Evolutionary conservation across 2,797 vertebrate species (phyloP), one percentile per base, ranked within the genome.

Genomic region (Hemibagrus guttatus): DNA sequence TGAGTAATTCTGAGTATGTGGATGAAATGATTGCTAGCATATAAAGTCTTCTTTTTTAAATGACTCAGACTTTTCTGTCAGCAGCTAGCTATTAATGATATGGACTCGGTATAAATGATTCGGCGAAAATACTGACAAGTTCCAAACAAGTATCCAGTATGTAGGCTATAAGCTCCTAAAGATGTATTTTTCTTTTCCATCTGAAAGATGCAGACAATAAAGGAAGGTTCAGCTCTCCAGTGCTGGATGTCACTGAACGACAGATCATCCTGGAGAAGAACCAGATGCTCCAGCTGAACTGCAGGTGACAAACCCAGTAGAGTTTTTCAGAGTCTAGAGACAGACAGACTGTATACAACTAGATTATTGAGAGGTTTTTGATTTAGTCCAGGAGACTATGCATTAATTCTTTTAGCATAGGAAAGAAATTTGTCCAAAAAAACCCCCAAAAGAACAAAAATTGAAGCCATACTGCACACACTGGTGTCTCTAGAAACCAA

Each of bases 241-340:
- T 95, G 82, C 93, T 99, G 95, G 96, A 95, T 90, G 94, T 97
- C 92, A 95, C 93, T 91, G 93, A 93, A 85, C 87, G 63, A 69
- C 95, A 97, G 89, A 92, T 98, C 7, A 71, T 98, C 92, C 91
- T 97, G 88, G 94, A 97, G 91, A 93, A 92, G 87, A 97, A 97
- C 91, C 95, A 98, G 92, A 96, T 95, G 17, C 95, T 99, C 87
- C 92, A 91, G 88, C 95, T 99, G 91, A 94, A 94, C 88, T 99
- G 98, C 97, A 99, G 97, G 98, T 99, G 94, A 96, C 94, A 72
- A n/a, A 83, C 49, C 35, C 76, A 63, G 12, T 26, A 64, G 16
- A 16, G 46, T 35, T 39, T 42, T 58, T 35, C 75, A 14, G n/a
- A n/a, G 46, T 28, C 69, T 82, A 13, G 26, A 81, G 1, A 23